A percentile compares a stretch with the other conserved stretches of the same genome.
phyloP scores from a whole-genome alignment of 2,113 vertebrate species.

The Chionis minor region DNA sequence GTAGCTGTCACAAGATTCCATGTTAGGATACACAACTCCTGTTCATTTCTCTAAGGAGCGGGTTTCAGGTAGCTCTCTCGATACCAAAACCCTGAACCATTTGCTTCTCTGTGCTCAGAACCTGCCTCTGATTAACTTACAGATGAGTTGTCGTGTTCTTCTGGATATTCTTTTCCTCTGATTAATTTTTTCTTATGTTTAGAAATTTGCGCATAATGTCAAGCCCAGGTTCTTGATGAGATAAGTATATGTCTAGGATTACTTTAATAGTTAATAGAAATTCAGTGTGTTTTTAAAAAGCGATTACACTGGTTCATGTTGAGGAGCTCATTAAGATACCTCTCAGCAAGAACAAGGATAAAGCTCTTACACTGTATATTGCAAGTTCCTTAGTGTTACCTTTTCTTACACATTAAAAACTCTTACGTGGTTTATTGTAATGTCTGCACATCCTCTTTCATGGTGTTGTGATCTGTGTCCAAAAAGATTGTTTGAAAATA shows the following conservation, averaged over 20 bases:
- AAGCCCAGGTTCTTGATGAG: background rate
- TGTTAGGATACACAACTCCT: background rate
- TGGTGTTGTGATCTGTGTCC: background rate
- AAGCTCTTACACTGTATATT: background rate
- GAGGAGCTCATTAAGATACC: background rate
- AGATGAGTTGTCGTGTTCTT: background rate
- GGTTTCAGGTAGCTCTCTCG: background rate
- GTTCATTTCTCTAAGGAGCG: background rate
- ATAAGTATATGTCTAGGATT: background rate
- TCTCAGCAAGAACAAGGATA: background rate
- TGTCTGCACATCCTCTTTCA: background rate
- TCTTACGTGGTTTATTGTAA: background rate
- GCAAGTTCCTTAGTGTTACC: slow-evolving; percentile 4
- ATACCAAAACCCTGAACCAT: background rate
- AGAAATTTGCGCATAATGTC: background rate
- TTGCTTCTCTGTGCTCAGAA: background rate
- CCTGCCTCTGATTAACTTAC: background rate
- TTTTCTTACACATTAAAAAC: slow-evolving; percentile 3
- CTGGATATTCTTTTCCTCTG: background rate
- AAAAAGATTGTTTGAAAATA: background rate
- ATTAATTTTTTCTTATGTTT: background rate
- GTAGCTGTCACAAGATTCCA: background rate
- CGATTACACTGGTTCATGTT: background rate
- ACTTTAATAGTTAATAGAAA: background rate
- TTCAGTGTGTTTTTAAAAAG: background rate